Conservation (phyloP, 2,797 vertebrate genomes). For the Miopithecus talapoin region DNA sequence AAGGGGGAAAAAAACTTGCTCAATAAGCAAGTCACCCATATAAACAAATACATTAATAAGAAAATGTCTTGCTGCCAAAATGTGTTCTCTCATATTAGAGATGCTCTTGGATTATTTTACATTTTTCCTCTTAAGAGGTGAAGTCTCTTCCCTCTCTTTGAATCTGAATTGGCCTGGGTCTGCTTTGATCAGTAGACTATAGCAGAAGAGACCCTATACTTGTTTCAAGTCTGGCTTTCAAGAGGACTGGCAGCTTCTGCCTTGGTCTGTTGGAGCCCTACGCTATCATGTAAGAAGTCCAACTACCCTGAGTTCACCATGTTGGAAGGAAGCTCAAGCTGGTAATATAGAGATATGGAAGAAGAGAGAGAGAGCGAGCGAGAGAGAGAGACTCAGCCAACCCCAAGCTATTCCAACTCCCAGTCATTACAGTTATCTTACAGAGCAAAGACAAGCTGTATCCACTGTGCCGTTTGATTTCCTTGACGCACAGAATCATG, state of each 20-base stretch:
- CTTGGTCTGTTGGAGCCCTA: neutral
- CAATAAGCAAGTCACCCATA: neutral
- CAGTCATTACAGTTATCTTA: neutral
- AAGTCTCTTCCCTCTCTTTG: neutral
- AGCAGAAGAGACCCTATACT: neutral
- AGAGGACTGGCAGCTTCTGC: neutral
- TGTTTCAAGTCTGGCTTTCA: neutral
- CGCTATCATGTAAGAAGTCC: neutral
- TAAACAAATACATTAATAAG: slow-evolving; percentile 6
- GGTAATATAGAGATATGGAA: neutral
- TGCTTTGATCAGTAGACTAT: neutral
- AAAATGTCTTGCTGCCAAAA: neutral
- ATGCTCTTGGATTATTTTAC: neutral
- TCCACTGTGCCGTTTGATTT: neutral
- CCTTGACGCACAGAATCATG: neutral
- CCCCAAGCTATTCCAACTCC: neutral
- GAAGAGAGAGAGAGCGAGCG: neutral
- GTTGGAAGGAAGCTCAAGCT: slow-evolving; percentile 15
- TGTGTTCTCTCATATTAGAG: neutral
- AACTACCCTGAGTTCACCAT: neutral
- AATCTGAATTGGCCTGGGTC: neutral
- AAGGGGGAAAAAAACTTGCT: neutral
- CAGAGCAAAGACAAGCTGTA: neutral
- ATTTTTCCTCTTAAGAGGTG: neutral
- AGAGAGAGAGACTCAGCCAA: neutral